These are phyloP conservation scores for Pseudoatta argentina DNA, from an alignment of 1,140 invertebrate genomes.

Conservation along the genomic window DNA sequence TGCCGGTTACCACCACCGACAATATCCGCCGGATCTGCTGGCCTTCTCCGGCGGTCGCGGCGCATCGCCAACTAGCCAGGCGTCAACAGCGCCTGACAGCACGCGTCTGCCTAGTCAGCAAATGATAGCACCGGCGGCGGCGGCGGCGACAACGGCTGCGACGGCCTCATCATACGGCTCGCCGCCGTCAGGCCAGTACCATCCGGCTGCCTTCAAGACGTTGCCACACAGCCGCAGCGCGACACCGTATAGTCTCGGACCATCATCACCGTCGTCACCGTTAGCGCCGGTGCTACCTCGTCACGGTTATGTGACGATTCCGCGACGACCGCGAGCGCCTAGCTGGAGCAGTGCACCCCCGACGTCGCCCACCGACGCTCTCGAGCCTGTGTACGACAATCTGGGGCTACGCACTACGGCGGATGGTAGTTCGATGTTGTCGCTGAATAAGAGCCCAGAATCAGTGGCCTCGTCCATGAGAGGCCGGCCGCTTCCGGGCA, in stretches of 20 bases:
- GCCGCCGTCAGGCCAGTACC: too few species aligned
- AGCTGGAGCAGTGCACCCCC: slow-evolving; percentile 91
- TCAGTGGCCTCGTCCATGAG: slow-evolving; percentile 83
- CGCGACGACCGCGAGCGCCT: slow-evolving; percentile 92
- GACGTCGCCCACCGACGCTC: slow-evolving; percentile 86
- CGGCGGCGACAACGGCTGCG: too few species aligned
- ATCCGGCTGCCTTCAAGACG: too few species aligned
- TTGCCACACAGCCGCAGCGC: slow-evolving; percentile 80
- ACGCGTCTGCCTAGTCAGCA: slow-evolving; percentile 87
- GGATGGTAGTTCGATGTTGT: slow-evolving; percentile 93
- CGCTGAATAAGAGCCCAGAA: slow-evolving; percentile 89
- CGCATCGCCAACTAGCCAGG: slow-evolving; percentile 88
- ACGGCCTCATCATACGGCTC: too few species aligned
- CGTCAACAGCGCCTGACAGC: slow-evolving; percentile 91
- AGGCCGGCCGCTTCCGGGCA: slow-evolving; percentile 85
- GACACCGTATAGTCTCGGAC: slow-evolving; percentile 88
- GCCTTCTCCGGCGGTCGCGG: slow-evolving; percentile 90
- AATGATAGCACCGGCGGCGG: slow-evolving; percentile 82
- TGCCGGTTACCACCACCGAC: slow-evolving; percentile 85
- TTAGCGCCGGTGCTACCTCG: slow-evolving; percentile 89
- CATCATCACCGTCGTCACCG: slow-evolving; percentile 84
- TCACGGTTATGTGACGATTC: slow-evolving; percentile 94
- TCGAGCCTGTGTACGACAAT: slow-evolving; percentile 94
- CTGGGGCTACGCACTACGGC: slow-evolving; percentile 93
- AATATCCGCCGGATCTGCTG: slow-evolving; percentile 93